Evolutionary conservation across 2,888 invertebrate genomes (phyloP).

Genomic region (Erpobdella octoculata): DNA sequence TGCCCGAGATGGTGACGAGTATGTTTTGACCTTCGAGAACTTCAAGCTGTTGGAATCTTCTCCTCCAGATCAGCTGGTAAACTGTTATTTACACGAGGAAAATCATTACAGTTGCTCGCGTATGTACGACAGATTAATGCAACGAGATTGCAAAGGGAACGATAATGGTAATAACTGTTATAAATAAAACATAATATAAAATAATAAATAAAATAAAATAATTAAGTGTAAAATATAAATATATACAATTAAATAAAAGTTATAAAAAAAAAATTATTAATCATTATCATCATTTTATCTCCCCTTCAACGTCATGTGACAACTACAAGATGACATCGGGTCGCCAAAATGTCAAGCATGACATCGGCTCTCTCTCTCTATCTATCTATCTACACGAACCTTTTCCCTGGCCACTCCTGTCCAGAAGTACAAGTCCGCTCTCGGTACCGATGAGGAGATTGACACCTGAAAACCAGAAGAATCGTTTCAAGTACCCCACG

Average conservation of each 20-base stretch:
- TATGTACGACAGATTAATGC: not conserved
- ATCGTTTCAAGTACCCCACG: too few relatives aligned
- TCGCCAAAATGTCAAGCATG: too few relatives aligned
- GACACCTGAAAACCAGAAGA: too few relatives aligned
- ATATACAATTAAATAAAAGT: too few relatives aligned
- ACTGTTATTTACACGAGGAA: conserved; percentile 56
- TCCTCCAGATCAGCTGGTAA: conserved; percentile 91
- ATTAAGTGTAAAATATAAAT: too few relatives aligned
- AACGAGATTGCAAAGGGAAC: not conserved
- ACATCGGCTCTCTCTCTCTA: not conserved
- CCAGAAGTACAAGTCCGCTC: conserved; percentile 93
- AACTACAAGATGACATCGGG: too few relatives aligned
- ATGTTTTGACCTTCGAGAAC: conserved; percentile 99
- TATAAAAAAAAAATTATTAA: too few relatives aligned
- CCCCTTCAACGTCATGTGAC: too few relatives aligned
- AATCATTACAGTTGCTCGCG: not conserved
- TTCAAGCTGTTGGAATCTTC: conserved; percentile 99
- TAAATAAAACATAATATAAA: not conserved
- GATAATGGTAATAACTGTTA: not conserved
- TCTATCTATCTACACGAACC: conserved; percentile 34
- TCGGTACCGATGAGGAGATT: conserved; percentile 97
- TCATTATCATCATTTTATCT: too few relatives aligned
- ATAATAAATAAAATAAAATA: not conserved
- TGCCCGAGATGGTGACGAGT: conserved; percentile 95
- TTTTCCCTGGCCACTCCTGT: conserved; percentile 78